Percentiles rank a stretch among this genome's conserved stretches.
Conservation (phyloP, 1,140 invertebrate species). For the Drosophila albomicans region DNA sequence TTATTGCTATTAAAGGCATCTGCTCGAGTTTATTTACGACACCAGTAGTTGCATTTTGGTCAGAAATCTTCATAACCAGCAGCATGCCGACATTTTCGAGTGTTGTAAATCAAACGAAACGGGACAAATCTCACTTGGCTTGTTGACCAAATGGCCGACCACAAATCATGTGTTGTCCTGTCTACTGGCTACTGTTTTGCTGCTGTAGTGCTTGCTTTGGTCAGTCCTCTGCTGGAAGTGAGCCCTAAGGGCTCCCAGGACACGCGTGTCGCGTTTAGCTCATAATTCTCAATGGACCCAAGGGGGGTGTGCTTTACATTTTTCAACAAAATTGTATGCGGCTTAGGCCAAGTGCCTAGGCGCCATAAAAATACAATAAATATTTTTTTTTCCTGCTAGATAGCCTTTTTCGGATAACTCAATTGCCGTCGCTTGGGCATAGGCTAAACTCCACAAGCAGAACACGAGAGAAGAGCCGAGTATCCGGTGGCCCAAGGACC, state of each 20-base stretch:
- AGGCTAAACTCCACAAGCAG: conserved; percentile 16
- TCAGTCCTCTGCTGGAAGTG: conserved; percentile 23
- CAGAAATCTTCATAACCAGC: neutral
- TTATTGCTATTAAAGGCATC: neutral
- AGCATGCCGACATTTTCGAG: conserved; percentile 1
- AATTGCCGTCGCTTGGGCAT: conserved; percentile 65
- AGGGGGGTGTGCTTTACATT: conserved; percentile 64
- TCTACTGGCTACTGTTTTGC: no score
- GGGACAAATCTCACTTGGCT: conserved; percentile 49
- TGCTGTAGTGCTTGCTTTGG: conserved; percentile 3
- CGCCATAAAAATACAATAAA: conserved; percentile 82
- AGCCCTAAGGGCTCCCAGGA: conserved; percentile 26
- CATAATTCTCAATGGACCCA: conserved; percentile 65
- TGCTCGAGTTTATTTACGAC: conserved; percentile 1
- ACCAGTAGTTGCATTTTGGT: conserved; percentile 7
- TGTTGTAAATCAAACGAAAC: conserved; percentile 36
- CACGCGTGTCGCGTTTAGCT: conserved; percentile 74
- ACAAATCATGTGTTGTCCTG: conserved; percentile 62
- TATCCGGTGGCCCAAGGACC: neutral
- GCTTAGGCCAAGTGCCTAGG: conserved; percentile 66
- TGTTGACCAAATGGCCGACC: conserved; percentile 56
- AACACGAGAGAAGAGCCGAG: conserved; percentile 1
- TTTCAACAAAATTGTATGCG: conserved; percentile 72
- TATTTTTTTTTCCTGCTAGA: conserved; percentile 60
- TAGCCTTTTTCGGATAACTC: conserved; percentile 80